Evolutionary conservation across 2,113 vertebrate species (phyloP).

Genomic region (Genyomyrus donnyi): DNA sequence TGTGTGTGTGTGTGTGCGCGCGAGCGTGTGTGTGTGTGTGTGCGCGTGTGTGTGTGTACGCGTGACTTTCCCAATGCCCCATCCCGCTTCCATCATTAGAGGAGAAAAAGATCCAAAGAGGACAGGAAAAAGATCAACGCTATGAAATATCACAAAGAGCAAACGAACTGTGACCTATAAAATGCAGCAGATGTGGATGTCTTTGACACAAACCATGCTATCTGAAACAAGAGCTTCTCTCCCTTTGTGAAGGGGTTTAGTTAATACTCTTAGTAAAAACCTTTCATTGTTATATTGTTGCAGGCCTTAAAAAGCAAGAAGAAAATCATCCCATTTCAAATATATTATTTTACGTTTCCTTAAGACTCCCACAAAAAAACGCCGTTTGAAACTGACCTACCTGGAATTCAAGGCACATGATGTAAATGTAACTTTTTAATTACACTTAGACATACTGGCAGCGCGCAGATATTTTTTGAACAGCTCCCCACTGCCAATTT

Average conservation of each 20-base stretch:
- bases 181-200: not conserved
- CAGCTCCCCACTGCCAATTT: not conserved
- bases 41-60: not conserved
- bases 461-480: not conserved
- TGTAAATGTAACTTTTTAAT: not conserved
- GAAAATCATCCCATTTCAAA: not conserved
- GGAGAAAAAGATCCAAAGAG: not conserved
- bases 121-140: constrained; percentile 5
- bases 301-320: not conserved
- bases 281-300: not conserved
- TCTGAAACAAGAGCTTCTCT: constrained; percentile 8
- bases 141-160: constrained; percentile 16
- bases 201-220: constrained; percentile 4
- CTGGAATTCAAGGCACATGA: not conserved
- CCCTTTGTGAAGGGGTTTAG: not conserved
- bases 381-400: not conserved
- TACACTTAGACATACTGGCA: not conserved
- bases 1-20: no score
- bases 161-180: constrained; percentile 1
- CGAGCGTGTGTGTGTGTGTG: no score
- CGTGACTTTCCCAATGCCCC: not conserved
- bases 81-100: not conserved
- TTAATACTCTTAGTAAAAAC: not conserved
- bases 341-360: not conserved
- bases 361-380: not conserved